A percentile compares a stretch with the other conserved stretches of the same genome.
Evolutionary conservation across 1,140 invertebrate species (phyloP).

Genomic region (Drosophila repletoides): DNA sequence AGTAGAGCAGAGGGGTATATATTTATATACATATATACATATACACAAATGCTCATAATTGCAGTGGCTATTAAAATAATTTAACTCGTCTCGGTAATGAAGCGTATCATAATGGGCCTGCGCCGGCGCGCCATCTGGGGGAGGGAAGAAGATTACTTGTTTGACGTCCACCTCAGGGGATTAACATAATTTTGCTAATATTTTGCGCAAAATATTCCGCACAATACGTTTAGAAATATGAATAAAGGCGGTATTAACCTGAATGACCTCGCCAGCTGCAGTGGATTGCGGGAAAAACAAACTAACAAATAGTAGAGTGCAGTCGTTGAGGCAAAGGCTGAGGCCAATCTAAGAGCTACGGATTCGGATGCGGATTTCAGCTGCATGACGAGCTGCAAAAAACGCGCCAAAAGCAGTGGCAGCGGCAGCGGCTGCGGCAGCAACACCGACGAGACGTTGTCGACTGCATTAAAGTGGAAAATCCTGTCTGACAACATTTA

Average conservation of each 20-base stretch:
- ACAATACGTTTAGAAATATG: conserved; percentile 75
- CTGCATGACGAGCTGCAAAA: conserved; percentile 68
- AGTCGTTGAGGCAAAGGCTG: conserved; percentile 7
- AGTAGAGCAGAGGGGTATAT: not conserved
- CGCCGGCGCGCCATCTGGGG: not conserved
- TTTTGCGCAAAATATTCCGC: conserved; percentile 43
- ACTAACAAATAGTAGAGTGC: conserved; percentile 1
- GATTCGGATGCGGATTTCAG: conserved; percentile 33
- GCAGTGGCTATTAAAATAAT: conserved; percentile 71
- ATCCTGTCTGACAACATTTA: conserved; percentile 78
- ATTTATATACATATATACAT: not conserved
- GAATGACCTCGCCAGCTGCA: conserved; percentile 55
- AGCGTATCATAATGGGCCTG: conserved; percentile 19
- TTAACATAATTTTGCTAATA: conserved; percentile 74
- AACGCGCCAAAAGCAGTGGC: conserved; percentile 53
- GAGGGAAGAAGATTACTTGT: conserved; percentile 21
- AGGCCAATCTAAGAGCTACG: conserved; percentile 6
- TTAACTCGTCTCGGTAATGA: conserved; percentile 33
- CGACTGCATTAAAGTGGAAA: conserved; percentile 78
- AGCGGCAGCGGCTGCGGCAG: conserved; percentile 16
- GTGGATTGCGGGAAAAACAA: conserved; percentile 31
- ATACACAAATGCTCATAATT: conserved; percentile 44
- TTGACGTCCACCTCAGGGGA: conserved; percentile 18
- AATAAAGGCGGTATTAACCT: conserved; percentile 73
- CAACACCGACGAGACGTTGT: conserved; percentile 7